Evolutionary conservation across 2,797 vertebrate genomes (phyloP), one percentile per base, ranked within the genome.

Genomic region (Buphagus erythrorhynchus): DNA sequence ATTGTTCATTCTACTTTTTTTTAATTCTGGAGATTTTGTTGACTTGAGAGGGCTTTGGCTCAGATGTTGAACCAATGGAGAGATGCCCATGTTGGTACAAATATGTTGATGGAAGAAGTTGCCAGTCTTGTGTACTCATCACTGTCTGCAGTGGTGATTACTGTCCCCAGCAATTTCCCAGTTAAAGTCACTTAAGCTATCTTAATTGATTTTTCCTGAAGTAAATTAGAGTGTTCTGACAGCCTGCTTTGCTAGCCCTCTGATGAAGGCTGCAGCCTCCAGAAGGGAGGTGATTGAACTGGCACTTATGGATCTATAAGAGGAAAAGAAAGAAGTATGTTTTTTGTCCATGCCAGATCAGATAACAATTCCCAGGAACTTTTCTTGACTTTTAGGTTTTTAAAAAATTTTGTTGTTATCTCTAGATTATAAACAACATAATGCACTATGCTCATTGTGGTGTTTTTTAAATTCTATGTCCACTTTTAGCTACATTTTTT

Each of bases 151-250:
- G 46, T 46, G 57, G 62, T 58, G 65, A 90, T 94, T 84, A 84
- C 54, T 83, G 79, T 81, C 73, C 86, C 62, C 51, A 68, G 10
- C 20, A 88, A 80, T 77, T 83, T 91, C 57, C 46, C 54, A 26
- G 40, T 55, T 91, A 76, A 92, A 91, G 77, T 91, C 81, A 74
- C 74, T 92, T 84, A 79, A 74, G 33, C 24, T 85, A 48, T 82
- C 67, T 81, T 92, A 82, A 93, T 69, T 89, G 81, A 78, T 93
- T 95, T 94, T 94, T 75, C 54, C 82, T 86, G 68, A 95, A 72
- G 58, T 86, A 91, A 83, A 91, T 90, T 78, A 93, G 35, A 91
- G 66, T 42, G 49, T 17, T 91, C 45, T 61, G 72, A 83, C 21
- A 76, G 45, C 54, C 65, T 74, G n/a, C 26, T 77, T 57, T 94